Evolutionary conservation across 2,113 vertebrate species (phyloP).

Genomic region (Mesoclemmys tuberculata): DNA sequence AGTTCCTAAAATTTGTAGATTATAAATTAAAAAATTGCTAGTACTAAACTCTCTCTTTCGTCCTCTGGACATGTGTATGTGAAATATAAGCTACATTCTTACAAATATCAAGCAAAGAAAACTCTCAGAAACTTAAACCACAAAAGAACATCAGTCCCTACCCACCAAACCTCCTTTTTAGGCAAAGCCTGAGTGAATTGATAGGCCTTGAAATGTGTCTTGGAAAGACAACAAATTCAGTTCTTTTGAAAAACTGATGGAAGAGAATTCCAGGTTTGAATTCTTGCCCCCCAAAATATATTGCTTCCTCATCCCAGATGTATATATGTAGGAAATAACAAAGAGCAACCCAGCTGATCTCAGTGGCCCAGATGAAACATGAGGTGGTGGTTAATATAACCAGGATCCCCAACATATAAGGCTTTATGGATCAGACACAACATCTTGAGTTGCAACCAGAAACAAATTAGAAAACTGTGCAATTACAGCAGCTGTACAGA

Average conservation of each 20-base stretch:
- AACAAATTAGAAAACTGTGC: background rate
- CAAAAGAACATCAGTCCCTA: background rate
- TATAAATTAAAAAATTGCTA: background rate
- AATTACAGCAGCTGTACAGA: background rate
- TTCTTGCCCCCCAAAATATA: background rate
- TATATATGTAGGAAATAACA: background rate
- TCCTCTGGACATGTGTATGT: background rate
- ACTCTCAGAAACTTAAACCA: fast-evolving
- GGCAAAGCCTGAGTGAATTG: background rate
- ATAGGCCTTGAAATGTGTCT: background rate
- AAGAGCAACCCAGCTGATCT: background rate
- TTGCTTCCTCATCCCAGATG: background rate
- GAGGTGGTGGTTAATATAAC: background rate
- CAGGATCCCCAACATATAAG: background rate
- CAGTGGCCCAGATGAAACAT: background rate
- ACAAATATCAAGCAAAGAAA: background rate
- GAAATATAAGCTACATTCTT: background rate
- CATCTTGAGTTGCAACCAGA: background rate
- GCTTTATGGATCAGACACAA: background rate
- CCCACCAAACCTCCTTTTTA: background rate
- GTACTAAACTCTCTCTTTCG: background rate
- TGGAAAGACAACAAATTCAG: background rate
- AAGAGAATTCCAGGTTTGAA: background rate
- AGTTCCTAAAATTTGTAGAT: background rate
- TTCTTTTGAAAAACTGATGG: background rate